These are phyloP conservation scores for Chouioia cunea DNA, from an alignment of 2,888 invertebrate species.

Conservation along the genomic window DNA sequence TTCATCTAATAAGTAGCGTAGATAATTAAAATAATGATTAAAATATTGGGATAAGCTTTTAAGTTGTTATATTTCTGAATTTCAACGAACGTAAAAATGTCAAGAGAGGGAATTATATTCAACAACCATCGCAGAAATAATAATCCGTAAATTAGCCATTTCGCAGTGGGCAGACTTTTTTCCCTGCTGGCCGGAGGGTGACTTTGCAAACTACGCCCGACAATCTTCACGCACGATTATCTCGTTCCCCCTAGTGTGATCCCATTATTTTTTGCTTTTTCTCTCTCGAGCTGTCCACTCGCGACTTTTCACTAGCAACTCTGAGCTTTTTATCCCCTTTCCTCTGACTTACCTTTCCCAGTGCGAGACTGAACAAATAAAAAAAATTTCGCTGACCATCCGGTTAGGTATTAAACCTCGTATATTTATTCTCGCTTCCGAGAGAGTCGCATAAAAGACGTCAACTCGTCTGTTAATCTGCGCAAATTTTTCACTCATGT, in stretches of 20 bases:
- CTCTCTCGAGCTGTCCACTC: conserved; percentile 6
- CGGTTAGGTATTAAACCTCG: conserved; percentile 45
- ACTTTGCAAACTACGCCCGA: conserved; percentile 3
- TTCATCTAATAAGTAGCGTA: too few species aligned
- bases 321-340: neutral
- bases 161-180: too few species aligned
- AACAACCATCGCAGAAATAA: too few species aligned
- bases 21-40: too few species aligned
- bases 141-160: too few species aligned
- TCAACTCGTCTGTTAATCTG: conserved; percentile 7
- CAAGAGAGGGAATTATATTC: too few species aligned
- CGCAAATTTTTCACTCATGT: conserved; percentile 16
- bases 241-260: conserved; percentile 11
- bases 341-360: conserved; percentile 1
- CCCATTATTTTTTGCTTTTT: neutral
- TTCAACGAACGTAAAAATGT: too few species aligned
- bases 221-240: conserved; percentile 41
- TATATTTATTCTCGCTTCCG: conserved; percentile 44
- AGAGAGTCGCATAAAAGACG: conserved; percentile 31
- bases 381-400: conserved; percentile 46
- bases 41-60: too few species aligned
- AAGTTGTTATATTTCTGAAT: too few species aligned
- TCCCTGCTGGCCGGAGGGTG: neutral
- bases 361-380: conserved; percentile 6
- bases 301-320: conserved; percentile 3